Conservation (phyloP, 2,797 vertebrate species). For the Eulemur coronatus region DNA sequence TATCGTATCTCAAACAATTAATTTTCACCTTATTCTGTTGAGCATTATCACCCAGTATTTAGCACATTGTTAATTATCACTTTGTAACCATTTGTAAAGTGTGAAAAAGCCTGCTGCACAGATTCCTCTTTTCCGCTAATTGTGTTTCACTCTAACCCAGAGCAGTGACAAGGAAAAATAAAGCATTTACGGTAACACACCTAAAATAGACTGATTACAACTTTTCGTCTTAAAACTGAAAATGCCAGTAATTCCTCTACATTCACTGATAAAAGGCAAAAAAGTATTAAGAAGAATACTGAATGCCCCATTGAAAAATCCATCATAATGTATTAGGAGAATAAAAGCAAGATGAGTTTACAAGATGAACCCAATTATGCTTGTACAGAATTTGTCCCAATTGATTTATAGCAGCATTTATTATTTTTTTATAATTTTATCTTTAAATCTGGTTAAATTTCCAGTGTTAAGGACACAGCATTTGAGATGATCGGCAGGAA, state of each 20-base stretch:
- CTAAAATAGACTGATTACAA: conserved; percentile 41
- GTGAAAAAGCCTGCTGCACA: conserved; percentile 54
- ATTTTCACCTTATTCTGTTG: conserved; percentile 67
- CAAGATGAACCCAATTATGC: background rate
- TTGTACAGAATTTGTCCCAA: background rate
- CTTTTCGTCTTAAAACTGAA: background rate
- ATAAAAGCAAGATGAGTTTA: background rate
- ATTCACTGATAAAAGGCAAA: background rate
- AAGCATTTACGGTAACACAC: background rate
- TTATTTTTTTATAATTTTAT: background rate
- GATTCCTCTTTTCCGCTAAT: conserved; percentile 39
- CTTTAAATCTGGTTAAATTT: background rate
- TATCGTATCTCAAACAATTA: conserved; percentile 65
- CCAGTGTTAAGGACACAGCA: background rate
- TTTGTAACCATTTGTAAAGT: conserved; percentile 70
- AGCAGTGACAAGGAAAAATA: conserved; percentile 40
- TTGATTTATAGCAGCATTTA: background rate
- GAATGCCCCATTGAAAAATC: conserved; percentile 10
- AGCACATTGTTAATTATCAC: conserved; percentile 67
- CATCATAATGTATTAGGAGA: background rate
- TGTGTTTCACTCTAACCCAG: background rate
- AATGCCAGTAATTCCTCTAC: background rate
- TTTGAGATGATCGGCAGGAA: background rate
- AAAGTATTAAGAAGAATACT: background rate
- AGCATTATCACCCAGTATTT: conserved; percentile 69